Base-by-base conservation (phyloP, 2,888 invertebrate genomes). In the Lasioglossum leucozonium region DNA sequence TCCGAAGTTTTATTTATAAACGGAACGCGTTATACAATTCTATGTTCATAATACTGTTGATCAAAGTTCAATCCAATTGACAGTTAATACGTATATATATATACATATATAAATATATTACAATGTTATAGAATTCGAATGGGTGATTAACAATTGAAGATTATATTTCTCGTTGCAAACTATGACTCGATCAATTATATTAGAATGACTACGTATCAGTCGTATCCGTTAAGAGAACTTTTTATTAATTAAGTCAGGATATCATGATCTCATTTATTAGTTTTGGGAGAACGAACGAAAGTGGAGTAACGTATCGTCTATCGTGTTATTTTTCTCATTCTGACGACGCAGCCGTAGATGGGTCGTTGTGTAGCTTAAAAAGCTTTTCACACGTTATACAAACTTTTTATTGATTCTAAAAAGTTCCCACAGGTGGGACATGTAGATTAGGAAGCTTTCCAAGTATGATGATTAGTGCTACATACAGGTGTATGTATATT, bases 131-230 rank as follows among this genome's bases (percentile, higher is more conserved):
- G 37, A 37, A 67, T 37, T 67, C 67, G 18, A 67, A 37, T 22
- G 37, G 37, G 37, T 34, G 67, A 67, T 67, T 67, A 37, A 37
- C 37, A 37, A 37, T 67, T 18, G 34, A 67, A 67, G 22, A 37
- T 37, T 67, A 67, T 67, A 67, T 67, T 67, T 34, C 67, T 67
- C 37, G 67, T 67, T 67, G 37, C 67, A 67, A 67, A 37, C 4
- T 22, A 37, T 34, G 34, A 67, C 18, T 37, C 67, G 34, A 37
- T 67, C 67, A 22, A 22, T 67, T 37, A 22, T 67, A 67, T 34
- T 67, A 30, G 30, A 4, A 67, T 34, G 22, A 22, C 34, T 22
- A 22, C 8, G 34, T 65, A 30, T 22, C 37, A 10, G 34, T 37
- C 37, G 18, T 22, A 22, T 37, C 22, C 22, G 34, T 67, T 67